Base-by-base conservation (phyloP, 2,888 invertebrate genomes). In the Tenthredo notha region DNA sequence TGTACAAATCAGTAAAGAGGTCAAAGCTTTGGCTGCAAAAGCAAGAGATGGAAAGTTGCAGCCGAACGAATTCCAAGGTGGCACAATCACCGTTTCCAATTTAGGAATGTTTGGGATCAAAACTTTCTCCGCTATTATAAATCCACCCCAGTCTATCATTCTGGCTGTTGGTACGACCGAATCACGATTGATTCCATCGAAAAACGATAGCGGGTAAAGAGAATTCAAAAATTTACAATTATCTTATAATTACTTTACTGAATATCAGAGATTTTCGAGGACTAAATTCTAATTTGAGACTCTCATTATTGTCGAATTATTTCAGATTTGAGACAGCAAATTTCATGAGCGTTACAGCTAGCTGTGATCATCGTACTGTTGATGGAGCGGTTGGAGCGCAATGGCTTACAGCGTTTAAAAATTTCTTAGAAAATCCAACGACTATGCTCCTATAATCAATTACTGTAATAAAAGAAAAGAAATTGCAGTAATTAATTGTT, bases 381-480 rank as follows among this genome's bases (percentile, higher is more conserved):
- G 99, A 99, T 94, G 99, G 99, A 78, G 99, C 99, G 88, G 97
- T 99, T 5, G 99, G 99, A 84, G 99, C 99, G 2, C 96, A 97
- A 92, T 99, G 99, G 99, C 95, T 99, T 91, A 95, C 97, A 90
- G 97, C 97, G 83, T 98, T 99, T 95, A 97, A 97, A 90, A 96
- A 96, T 86, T 97, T 96, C 92, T 94, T 99, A 88, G 99, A 99
- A 94, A 97, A 98, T 92, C 99, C 99, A 40, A 96, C 97, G 88
- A 97, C 97, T 87, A 99, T 99, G 97, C 96, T 99, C 88, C 95
- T 99, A 91, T 99, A 97, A 92, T 72, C 70, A 43, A 21, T 84
- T 10, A 84, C n/a, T 58, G 65, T 84, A 75, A 83, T 29, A 58
- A 72, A 29, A 9, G 78, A 80, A 67, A 18, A 33, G 3, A 61